Evolutionary conservation across 2,888 invertebrate genomes (phyloP).

Genomic region (Orthonychiurus folsomi): DNA sequence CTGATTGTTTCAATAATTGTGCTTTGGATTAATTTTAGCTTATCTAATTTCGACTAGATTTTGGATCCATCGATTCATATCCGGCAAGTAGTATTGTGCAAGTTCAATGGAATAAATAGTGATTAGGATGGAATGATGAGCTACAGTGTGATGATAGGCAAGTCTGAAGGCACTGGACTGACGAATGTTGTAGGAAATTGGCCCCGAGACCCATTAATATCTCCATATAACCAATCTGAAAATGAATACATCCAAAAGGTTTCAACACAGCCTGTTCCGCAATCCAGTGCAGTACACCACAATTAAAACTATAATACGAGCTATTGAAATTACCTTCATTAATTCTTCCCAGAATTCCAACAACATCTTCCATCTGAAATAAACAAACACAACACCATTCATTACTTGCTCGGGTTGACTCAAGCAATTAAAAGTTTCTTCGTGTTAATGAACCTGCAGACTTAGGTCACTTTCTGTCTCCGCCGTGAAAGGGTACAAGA

Average conservation of each 20-base stretch:
- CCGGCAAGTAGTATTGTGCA: no score
- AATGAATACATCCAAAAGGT: no score
- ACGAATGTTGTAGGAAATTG: constrained; percentile 41
- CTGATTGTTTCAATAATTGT: no score
- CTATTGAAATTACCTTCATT: no score
- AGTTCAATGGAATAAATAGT: no score
- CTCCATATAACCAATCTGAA: constrained; percentile 42
- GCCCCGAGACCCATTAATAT: constrained; percentile 37
- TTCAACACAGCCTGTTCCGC: no score
- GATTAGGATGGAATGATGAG: background rate
- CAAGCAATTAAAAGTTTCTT: background rate
- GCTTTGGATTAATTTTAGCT: no score
- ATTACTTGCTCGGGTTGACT: constrained; percentile 7
- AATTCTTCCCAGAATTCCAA: constrained; percentile 39
- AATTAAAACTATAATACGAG: no score
- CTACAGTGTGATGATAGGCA: constrained; percentile 19
- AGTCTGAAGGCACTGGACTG: constrained; percentile 27
- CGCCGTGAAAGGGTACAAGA: constrained; percentile 31
- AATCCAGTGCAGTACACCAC: no score
- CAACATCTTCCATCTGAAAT: constrained; percentile 38
- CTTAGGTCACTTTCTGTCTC: constrained; percentile 34
- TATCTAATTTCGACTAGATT: no score
- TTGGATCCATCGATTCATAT: no score
- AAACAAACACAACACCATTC: constrained; percentile 8
- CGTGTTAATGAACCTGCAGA: constrained; percentile 26